A percentile compares a stretch with the other conserved stretches of the same genome.
These are phyloP conservation scores for Benitochromis conjunctus DNA, from an alignment of 2,113 vertebrate species.

Conservation along the genomic window DNA sequence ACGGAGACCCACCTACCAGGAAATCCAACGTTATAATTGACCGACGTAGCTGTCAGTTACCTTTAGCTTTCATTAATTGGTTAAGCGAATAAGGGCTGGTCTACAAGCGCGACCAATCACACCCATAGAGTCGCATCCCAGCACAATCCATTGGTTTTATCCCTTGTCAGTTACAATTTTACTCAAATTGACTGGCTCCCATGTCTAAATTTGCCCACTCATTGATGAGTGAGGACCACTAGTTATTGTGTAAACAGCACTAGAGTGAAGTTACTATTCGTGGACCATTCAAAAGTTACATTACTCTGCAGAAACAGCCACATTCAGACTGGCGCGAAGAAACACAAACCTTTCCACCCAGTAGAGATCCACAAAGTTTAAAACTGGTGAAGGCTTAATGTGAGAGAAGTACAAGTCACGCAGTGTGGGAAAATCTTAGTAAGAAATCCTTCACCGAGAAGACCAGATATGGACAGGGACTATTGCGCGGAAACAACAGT, in stretches of 20 bases:
- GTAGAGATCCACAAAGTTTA: not conserved
- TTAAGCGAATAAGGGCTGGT: constrained; percentile 43
- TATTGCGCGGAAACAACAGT: constrained; percentile 25
- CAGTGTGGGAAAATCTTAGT: not conserved
- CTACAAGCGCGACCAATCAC: constrained; percentile 28
- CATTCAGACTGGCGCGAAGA: not conserved
- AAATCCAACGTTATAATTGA: constrained; percentile 18
- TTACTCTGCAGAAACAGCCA: not conserved
- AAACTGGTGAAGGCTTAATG: not conserved
- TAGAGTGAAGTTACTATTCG: constrained; percentile 2
- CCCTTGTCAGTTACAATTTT: constrained; percentile 32
- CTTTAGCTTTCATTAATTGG: constrained; percentile 11
- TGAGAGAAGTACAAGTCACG: not conserved
- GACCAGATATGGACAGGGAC: constrained; percentile 13
- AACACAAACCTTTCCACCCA: not conserved
- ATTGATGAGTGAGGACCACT: constrained; percentile 59
- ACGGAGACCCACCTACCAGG: constrained; percentile 24
- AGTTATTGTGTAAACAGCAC: constrained; percentile 53
- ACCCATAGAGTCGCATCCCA: not conserved
- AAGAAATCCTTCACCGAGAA: not conserved
- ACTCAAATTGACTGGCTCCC: constrained; percentile 40
- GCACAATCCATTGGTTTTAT: constrained; percentile 36
- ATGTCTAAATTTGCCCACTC: constrained; percentile 52
- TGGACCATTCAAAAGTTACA: not conserved
- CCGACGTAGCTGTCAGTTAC: constrained; percentile 5